Evolutionary conservation across 2,888 invertebrate species (phyloP).

Genomic region (Archaeoteleia sp.): DNA sequence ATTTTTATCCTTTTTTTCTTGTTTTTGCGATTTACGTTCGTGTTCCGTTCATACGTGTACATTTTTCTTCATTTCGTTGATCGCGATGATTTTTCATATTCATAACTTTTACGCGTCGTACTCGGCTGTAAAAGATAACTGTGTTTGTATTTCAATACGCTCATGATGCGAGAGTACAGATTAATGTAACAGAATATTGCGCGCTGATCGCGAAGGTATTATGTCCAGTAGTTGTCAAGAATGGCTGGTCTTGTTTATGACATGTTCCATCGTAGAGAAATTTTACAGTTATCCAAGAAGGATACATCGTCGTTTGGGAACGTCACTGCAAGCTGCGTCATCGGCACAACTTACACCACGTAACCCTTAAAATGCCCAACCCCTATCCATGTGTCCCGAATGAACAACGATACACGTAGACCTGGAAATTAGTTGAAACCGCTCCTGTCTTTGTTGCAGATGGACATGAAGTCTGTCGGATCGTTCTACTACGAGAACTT

Average conservation of each 20-base stretch:
- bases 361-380: conserved; percentile 57
- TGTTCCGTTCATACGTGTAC: conserved; percentile 28
- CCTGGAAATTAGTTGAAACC: conserved; percentile 72
- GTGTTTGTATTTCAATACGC: conserved; percentile 10
- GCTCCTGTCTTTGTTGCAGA: conserved; percentile 82
- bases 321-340: conserved; percentile 75
- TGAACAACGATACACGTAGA: conserved; percentile 55
- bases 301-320: conserved; percentile 73
- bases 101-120: conserved; percentile 36
- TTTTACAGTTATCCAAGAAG: conserved; percentile 72
- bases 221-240: conserved; percentile 52
- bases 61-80: conserved; percentile 23
- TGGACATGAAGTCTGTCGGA: conserved; percentile 97
- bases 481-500: conserved; percentile 97
- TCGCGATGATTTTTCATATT: conserved; percentile 31
- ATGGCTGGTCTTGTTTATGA: conserved; percentile 64
- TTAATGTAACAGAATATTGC: conserved; percentile 37
- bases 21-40: conserved; percentile 22
- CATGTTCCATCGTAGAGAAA: conserved; percentile 62
- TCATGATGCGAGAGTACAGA: conserved; percentile 27
- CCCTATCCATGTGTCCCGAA: conserved; percentile 55
- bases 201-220: conserved; percentile 52
- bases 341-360: conserved; percentile 72
- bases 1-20: conserved; percentile 41
- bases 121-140: conserved; percentile 32